Percentiles rank a stretch among this genome's conserved stretches.
Evolutionary conservation across 2,797 vertebrate genomes (phyloP).

Genomic region (Trematomus bernacchii): DNA sequence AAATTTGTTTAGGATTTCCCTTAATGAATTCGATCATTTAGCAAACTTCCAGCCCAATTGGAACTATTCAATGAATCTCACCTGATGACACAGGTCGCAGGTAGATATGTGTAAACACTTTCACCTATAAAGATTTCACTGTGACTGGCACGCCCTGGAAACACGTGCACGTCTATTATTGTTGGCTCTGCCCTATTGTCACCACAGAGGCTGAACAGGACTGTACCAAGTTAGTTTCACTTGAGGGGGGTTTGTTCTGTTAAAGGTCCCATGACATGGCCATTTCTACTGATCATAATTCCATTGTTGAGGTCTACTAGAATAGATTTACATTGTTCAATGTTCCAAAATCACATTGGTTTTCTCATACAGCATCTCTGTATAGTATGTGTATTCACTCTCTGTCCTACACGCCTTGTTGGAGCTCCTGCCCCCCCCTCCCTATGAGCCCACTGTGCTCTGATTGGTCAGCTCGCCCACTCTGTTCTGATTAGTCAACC

Average conservation of each 20-base stretch:
- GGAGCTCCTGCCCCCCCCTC: too few relatives aligned
- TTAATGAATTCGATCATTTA: background rate
- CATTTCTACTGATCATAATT: too few relatives aligned
- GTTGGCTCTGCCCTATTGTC: conserved; percentile 64
- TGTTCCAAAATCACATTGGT: too few relatives aligned
- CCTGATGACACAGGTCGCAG: background rate
- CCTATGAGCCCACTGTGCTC: too few relatives aligned
- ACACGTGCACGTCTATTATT: conserved; percentile 74
- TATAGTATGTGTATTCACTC: too few relatives aligned
- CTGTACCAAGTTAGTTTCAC: conserved; percentile 72
- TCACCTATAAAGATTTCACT: conserved; percentile 56
- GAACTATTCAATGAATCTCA: background rate
- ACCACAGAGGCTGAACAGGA: conserved; percentile 69
- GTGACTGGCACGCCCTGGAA: conserved; percentile 70
- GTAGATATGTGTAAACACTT: conserved; percentile 28
- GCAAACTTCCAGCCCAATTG: conserved; percentile 19
- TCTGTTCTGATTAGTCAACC: too few relatives aligned
- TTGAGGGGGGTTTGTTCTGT: conserved; percentile 11
- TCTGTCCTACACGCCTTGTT: too few relatives aligned
- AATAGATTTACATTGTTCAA: too few relatives aligned
- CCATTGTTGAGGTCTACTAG: too few relatives aligned
- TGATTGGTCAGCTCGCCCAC: too few relatives aligned
- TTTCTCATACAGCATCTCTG: too few relatives aligned
- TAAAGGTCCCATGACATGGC: background rate
- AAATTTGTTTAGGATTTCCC: background rate